Conservation (phyloP, 2,113 vertebrate genomes). For the Garra rufa region DNA sequence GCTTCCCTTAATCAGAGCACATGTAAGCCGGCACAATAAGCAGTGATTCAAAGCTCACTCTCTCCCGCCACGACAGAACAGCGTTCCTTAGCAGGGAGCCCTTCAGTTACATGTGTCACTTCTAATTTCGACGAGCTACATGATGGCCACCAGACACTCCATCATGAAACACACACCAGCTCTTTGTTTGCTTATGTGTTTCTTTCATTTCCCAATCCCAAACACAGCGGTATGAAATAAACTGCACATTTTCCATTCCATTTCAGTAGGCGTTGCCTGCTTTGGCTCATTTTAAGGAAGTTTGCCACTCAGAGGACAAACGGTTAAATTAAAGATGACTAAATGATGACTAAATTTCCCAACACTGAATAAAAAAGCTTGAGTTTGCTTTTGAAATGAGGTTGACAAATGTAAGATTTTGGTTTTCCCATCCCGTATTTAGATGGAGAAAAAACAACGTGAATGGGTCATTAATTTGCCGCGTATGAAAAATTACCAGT, state of each 20-base stretch:
- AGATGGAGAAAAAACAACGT: slow-evolving; percentile 29
- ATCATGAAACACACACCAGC: slow-evolving; percentile 92
- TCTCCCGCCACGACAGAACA: slow-evolving; percentile 56
- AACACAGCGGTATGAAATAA: slow-evolving; percentile 74
- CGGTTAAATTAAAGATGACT: slow-evolving; percentile 71
- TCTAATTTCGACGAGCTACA: slow-evolving; percentile 79
- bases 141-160: slow-evolving; percentile 89
- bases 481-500: slow-evolving; percentile 39
- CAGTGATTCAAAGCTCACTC: slow-evolving; percentile 75
- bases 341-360: slow-evolving; percentile 62
- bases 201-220: slow-evolving; percentile 64
- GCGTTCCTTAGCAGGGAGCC: slow-evolving; percentile 81
- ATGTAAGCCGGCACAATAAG: slow-evolving; percentile 71
- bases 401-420: slow-evolving; percentile 46
- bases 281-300: slow-evolving; percentile 88
- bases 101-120: slow-evolving; percentile 89
- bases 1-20: slow-evolving; percentile 72
- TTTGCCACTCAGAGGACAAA: slow-evolving; percentile 88
- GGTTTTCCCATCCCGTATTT: slow-evolving; percentile 36
- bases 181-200: slow-evolving; percentile 85
- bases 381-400: slow-evolving; percentile 58
- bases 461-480: slow-evolving; percentile 42
- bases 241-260: slow-evolving; percentile 85
- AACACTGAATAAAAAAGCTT: slow-evolving; percentile 63
- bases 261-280: slow-evolving; percentile 80